Evolutionary conservation across 2,113 vertebrate species (phyloP).

Genomic region (Ctenomys sociabilis): DNA sequence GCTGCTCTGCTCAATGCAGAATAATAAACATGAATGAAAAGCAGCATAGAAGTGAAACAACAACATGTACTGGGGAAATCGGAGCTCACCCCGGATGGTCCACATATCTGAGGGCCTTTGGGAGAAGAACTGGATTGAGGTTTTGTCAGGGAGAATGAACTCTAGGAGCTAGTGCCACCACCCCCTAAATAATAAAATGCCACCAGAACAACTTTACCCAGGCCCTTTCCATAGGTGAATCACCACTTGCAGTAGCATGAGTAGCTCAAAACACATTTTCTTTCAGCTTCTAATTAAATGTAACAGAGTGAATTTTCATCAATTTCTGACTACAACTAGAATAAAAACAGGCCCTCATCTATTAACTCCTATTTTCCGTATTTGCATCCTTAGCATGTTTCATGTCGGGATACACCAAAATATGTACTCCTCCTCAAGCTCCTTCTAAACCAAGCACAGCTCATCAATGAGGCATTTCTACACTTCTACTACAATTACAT

Average conservation of each 20-base stretch:
- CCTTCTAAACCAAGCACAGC: background rate
- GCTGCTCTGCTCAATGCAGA: background rate
- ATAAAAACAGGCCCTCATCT: background rate
- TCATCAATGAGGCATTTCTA: background rate
- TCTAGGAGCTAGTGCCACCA: background rate
- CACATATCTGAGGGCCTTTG: background rate
- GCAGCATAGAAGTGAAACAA: background rate
- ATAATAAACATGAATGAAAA: background rate
- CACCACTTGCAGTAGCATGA: background rate
- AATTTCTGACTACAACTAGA: background rate
- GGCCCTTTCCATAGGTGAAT: background rate
- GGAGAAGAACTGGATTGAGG: background rate
- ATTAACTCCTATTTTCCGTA: constrained; percentile 1
- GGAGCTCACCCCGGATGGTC: background rate
- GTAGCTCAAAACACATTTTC: background rate
- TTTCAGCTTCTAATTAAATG: constrained; percentile 4
- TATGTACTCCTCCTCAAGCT: background rate
- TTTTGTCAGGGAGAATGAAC: background rate
- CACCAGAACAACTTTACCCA: background rate
- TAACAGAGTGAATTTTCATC: background rate
- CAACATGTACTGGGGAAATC: background rate
- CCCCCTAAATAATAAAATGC: background rate
- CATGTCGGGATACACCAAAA: background rate
- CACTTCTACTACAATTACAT: background rate
- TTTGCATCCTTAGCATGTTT: background rate